Percentiles rank a stretch among this genome's conserved stretches.
Conservation (phyloP, 2,797 vertebrate genomes). For the Prunella strophiata region DNA sequence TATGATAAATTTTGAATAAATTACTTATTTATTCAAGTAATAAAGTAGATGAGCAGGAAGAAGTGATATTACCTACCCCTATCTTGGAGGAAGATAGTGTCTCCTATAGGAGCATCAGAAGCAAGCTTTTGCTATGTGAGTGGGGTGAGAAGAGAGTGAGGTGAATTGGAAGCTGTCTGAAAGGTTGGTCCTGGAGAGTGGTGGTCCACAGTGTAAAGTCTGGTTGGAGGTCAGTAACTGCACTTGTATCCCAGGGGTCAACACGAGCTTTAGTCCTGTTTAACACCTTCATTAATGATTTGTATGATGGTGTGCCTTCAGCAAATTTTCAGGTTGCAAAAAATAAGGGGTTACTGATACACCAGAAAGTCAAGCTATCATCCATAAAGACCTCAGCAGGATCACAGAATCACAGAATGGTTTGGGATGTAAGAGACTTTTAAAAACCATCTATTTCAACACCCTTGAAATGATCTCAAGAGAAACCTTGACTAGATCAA, state of each 20-base stretch:
- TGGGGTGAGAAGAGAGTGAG: neutral
- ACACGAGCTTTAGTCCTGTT: neutral
- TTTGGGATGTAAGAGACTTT: neutral
- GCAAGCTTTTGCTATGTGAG: neutral
- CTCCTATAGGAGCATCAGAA: neutral
- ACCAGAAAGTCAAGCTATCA: neutral
- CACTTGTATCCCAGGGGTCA: neutral
- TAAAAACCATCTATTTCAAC: neutral
- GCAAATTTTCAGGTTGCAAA: neutral
- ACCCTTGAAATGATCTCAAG: neutral
- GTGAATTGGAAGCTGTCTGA: neutral
- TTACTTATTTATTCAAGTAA: neutral
- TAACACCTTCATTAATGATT: neutral
- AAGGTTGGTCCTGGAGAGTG: rapidly evolving
- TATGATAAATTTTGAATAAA: neutral
- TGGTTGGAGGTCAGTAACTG: neutral
- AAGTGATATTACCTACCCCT: neutral
- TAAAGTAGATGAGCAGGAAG: neutral
- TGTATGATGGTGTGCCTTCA: neutral
- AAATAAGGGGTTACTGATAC: neutral
- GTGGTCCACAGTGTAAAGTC: rapidly evolving
- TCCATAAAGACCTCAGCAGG: neutral
- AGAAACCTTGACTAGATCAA: neutral
- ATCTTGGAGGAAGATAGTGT: neutral
- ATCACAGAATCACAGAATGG: neutral